Conservation (phyloP, 2,113 vertebrate genomes). For the Oxygymnocypris stewartii region DNA sequence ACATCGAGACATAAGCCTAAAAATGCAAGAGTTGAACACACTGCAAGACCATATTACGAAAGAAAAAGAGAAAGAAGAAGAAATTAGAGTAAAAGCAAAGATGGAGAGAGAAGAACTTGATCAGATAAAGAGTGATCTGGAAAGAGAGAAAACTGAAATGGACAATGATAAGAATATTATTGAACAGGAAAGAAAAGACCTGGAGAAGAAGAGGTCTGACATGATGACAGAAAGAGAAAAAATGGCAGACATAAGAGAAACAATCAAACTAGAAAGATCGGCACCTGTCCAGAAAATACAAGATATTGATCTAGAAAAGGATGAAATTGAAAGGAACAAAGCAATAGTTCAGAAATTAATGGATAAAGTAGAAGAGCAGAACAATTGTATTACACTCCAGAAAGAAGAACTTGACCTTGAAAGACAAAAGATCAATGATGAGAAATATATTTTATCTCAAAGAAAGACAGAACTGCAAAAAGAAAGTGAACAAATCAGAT, state of each 20-base stretch:
- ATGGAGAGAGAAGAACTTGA: slow-evolving; percentile 35
- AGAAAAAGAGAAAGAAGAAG: background rate
- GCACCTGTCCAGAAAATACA: slow-evolving; percentile 20
- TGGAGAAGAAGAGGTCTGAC: background rate
- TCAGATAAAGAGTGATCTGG: background rate
- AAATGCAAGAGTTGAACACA: no score
- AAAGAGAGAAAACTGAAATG: slow-evolving; percentile 10
- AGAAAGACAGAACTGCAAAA: slow-evolving; percentile 1
- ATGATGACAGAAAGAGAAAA: background rate
- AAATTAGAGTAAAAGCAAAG: background rate
- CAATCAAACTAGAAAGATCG: background rate
- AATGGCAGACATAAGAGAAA: background rate
- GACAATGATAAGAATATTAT: background rate
- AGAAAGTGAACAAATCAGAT: background rate
- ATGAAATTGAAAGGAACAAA: background rate
- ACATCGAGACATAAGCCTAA: no score
- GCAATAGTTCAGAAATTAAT: background rate
- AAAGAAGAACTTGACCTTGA: background rate
- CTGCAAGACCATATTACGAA: background rate
- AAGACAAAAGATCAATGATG: background rate
- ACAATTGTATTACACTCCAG: background rate
- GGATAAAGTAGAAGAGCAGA: background rate
- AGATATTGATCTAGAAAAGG: background rate
- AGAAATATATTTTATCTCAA: background rate
- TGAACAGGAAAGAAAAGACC: background rate